Conservation (phyloP, 2,113 vertebrate genomes). For the Pipa parva region DNA sequence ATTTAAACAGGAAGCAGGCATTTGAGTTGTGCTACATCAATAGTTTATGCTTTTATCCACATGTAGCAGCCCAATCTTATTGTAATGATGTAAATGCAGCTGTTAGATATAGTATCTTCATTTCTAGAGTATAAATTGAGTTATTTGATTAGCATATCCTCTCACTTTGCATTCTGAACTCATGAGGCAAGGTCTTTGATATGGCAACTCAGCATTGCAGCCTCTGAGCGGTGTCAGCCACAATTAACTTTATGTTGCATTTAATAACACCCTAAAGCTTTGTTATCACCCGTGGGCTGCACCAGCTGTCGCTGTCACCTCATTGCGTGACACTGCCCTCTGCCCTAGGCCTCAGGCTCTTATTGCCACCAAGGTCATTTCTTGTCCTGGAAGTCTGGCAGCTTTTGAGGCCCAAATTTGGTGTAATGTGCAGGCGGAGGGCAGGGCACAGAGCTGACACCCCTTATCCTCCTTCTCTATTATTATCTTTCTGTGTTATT, state of each 20-base stretch:
- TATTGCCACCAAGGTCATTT: constrained; percentile 32
- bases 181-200: background rate
- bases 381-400: constrained; percentile 15
- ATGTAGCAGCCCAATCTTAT: no score
- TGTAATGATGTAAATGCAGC: no score
- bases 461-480: constrained; percentile 27
- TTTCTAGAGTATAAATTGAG: no score
- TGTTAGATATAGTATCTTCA: no score
- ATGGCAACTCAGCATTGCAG: background rate
- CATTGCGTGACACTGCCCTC: constrained; percentile 28
- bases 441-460: constrained; percentile 25
- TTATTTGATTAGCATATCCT: no score
- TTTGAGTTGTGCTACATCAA: no score
- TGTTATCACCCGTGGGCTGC: constrained; percentile 28
- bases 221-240: constrained; percentile 58
- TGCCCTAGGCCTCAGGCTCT: constrained; percentile 20
- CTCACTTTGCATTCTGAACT: background rate
- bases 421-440: constrained; percentile 26
- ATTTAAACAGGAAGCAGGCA: no score
- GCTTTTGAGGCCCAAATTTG: constrained; percentile 12
- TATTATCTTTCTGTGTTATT: constrained; percentile 42
- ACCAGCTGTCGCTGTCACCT: constrained; percentile 39
- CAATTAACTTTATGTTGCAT: constrained; percentile 58
- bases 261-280: constrained; percentile 58
- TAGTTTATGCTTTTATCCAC: no score